phyloP scores from a whole-genome alignment of 2,797 vertebrate species.

The Aldrovandia affinis region DNA sequence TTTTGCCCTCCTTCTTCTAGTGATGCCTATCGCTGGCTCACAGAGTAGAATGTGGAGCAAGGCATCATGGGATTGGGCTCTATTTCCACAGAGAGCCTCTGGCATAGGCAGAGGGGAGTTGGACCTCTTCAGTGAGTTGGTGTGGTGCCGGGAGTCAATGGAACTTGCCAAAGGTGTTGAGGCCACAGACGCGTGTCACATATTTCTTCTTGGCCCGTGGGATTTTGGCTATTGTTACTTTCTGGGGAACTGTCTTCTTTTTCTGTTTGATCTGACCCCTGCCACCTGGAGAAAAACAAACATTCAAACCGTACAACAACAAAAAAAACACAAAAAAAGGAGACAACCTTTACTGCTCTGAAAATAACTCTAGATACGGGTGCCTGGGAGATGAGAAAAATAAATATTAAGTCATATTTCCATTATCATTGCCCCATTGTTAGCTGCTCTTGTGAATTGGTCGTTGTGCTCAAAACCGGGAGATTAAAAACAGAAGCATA shows the following conservation, averaged over 20 bases:
- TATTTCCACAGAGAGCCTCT: too few relatives aligned
- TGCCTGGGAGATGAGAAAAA: too few relatives aligned
- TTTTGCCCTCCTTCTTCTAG: background rate
- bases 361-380: too few relatives aligned
- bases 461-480: too few relatives aligned
- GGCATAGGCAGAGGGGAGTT: too few relatives aligned
- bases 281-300: slow-evolving; percentile 80
- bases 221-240: slow-evolving; percentile 98
- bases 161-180: slow-evolving; percentile 91
- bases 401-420: too few relatives aligned
- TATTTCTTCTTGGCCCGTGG: slow-evolving; percentile 99
- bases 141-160: too few relatives aligned
- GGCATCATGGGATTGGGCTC: background rate
- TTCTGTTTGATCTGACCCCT: slow-evolving; percentile 99
- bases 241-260: slow-evolving; percentile 97
- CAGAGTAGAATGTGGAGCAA: background rate
- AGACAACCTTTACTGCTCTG: background rate
- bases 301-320: too few relatives aligned
- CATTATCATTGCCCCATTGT: too few relatives aligned
- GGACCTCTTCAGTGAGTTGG: too few relatives aligned
- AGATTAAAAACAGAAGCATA: too few relatives aligned
- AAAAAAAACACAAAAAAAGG: background rate
- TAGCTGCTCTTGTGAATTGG: too few relatives aligned
- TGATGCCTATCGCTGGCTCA: background rate
- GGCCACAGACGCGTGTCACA: slow-evolving; percentile 93